A percentile compares a stretch with the other conserved stretches of the same genome.
Conservation (phyloP, 2,113 vertebrate genomes). For the Ammospiza caudacuta region DNA sequence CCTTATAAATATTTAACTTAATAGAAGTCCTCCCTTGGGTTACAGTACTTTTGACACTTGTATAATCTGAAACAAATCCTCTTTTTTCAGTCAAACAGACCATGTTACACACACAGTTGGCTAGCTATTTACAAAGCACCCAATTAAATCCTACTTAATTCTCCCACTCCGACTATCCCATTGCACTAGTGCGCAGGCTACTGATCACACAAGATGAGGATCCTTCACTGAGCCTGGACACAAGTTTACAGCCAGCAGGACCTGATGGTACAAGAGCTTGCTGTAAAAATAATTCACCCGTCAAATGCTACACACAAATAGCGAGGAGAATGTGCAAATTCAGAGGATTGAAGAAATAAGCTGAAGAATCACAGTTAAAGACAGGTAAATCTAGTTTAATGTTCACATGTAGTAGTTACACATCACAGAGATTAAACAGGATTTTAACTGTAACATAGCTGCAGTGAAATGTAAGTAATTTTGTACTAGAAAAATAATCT, state of each 20-base stretch:
- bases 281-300: background rate
- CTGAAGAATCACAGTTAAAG: slow-evolving; percentile 77
- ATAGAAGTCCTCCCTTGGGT: slow-evolving; percentile 63
- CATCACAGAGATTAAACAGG: slow-evolving; percentile 80
- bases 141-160: slow-evolving; percentile 84
- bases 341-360: slow-evolving; percentile 72
- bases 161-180: slow-evolving; percentile 69
- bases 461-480: slow-evolving; percentile 73
- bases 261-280: background rate
- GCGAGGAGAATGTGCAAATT: background rate
- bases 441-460: slow-evolving; percentile 76
- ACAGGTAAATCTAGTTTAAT: slow-evolving; percentile 84
- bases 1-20: slow-evolving; percentile 74
- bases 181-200: slow-evolving; percentile 45
- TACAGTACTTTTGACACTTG: slow-evolving; percentile 71
- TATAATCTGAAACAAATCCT: slow-evolving; percentile 79
- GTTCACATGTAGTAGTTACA: slow-evolving; percentile 82
- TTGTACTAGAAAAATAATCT: slow-evolving; percentile 82
- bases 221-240: slow-evolving; percentile 33
- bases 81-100: slow-evolving; percentile 72
- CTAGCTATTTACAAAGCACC: slow-evolving; percentile 78
- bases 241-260: background rate
- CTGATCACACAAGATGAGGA: slow-evolving; percentile 59
- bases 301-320: background rate
- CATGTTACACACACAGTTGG: slow-evolving; percentile 74